phyloP scores from a whole-genome alignment of 2,888 invertebrate genomes.

The Lordiphosa fenestrarum region DNA sequence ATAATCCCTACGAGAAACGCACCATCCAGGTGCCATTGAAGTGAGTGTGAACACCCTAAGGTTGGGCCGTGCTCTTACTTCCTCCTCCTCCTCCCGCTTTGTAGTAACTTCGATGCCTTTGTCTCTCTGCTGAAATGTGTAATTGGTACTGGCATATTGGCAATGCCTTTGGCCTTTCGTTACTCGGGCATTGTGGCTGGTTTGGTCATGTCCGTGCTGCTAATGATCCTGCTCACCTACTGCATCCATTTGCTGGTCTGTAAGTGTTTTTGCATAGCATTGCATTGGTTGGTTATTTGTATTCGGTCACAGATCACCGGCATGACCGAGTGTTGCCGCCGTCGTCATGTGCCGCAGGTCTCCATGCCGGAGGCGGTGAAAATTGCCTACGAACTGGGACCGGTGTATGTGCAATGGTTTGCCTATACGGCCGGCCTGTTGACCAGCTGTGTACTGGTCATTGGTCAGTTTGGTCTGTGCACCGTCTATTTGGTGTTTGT shows the following conservation, averaged over 20 bases:
- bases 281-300: constrained; percentile 29
- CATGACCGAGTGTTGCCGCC: constrained; percentile 65
- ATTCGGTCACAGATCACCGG: constrained; percentile 48
- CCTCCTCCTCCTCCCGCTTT: too few relatives aligned
- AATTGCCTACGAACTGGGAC: constrained; percentile 52
- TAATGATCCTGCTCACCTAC: constrained; percentile 60
- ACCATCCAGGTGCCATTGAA: constrained; percentile 51
- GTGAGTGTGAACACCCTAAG: constrained; percentile 23
- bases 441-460: constrained; percentile 88
- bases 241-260: constrained; percentile 63
- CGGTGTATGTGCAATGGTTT: constrained; percentile 46
- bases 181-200: constrained; percentile 49
- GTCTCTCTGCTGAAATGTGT: constrained; percentile 61
- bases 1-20: constrained; percentile 57
- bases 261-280: constrained; percentile 22
- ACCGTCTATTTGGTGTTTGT: constrained; percentile 97
- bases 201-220: constrained; percentile 33
- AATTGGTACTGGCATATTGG: constrained; percentile 57
- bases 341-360: constrained; percentile 51
- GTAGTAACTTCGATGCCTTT: constrained; percentile 56
- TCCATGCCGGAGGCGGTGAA: constrained; percentile 59
- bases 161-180: constrained; percentile 61
- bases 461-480: constrained; percentile 97
- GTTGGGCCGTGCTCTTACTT: too few relatives aligned
- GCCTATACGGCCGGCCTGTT: constrained; percentile 71